phyloP scores from a whole-genome alignment of 2,888 invertebrate genomes.

The Himalopsyche kuldschensis region DNA sequence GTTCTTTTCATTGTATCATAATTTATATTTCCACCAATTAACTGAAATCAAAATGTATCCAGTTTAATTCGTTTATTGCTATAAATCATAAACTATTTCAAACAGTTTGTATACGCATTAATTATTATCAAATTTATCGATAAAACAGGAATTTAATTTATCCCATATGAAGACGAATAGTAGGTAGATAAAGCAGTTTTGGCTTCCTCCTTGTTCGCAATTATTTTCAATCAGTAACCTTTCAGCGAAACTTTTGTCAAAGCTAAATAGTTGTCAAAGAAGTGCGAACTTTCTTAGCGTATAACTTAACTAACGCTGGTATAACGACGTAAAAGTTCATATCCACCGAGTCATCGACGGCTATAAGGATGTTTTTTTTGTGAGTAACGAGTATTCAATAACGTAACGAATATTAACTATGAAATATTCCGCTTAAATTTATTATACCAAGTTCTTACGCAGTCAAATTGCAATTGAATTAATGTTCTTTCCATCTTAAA shows the following conservation, averaged over 20 bases:
- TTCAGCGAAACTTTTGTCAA: not conserved
- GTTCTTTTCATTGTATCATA: too few relatives aligned
- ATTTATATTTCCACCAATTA: too few relatives aligned
- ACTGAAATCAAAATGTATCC: too few relatives aligned
- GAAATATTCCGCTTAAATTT: too few relatives aligned
- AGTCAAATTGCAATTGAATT: too few relatives aligned
- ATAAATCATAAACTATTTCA: too few relatives aligned
- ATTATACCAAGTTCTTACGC: too few relatives aligned
- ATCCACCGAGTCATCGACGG: not conserved
- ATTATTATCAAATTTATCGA: too few relatives aligned
- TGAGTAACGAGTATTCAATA: not conserved
- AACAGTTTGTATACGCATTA: too few relatives aligned
- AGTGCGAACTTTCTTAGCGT: not conserved
- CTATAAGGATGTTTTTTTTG: not conserved
- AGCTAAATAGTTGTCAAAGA: not conserved
- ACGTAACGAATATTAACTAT: too few relatives aligned
- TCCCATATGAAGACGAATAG: not conserved
- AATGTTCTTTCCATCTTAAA: too few relatives aligned
- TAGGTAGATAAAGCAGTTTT: not conserved
- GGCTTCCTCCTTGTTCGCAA: not conserved
- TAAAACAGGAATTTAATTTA: not conserved
- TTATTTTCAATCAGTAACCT: not conserved
- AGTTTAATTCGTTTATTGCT: too few relatives aligned
- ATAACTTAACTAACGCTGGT: not conserved
- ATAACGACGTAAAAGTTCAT: not conserved